Evolutionary conservation across 2,888 invertebrate species (phyloP).

Genomic region (Zonitis immaculata): DNA sequence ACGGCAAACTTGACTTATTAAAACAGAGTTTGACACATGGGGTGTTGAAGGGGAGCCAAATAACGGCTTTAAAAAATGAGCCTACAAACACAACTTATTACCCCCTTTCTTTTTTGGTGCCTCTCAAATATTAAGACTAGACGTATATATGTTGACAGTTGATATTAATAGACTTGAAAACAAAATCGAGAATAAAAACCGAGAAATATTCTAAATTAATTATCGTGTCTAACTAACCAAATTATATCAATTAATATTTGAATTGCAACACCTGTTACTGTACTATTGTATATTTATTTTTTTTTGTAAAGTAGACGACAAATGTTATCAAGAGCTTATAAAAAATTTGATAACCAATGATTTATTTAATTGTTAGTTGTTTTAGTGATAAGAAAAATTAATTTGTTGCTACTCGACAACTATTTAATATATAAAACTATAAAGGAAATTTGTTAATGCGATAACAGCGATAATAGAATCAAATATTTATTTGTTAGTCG

Average conservation of each 20-base stretch:
- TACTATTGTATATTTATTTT: no score
- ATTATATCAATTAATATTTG: background rate
- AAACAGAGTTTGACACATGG: slow-evolving; percentile 47
- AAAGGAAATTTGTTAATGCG: background rate
- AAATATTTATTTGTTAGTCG: background rate
- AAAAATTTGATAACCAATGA: background rate
- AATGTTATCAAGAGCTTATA: no score
- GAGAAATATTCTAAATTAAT: background rate
- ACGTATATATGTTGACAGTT: background rate
- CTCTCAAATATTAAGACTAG: background rate
- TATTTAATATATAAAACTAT: no score
- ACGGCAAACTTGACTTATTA: slow-evolving; percentile 45
- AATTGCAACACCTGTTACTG: background rate
- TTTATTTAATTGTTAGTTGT: background rate
- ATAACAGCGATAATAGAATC: background rate
- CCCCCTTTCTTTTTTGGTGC: slow-evolving; percentile 2
- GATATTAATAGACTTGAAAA: background rate
- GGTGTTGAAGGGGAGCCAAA: slow-evolving; percentile 42
- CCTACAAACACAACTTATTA: slow-evolving; percentile 37
- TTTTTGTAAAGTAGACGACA: no score
- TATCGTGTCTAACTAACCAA: background rate
- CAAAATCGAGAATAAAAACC: background rate
- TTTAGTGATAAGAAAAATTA: background rate
- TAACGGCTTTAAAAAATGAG: slow-evolving; percentile 44
- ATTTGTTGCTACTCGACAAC: background rate